These are phyloP conservation scores for Blastobasis lacticolella DNA, from an alignment of 2,888 invertebrate species.

Conservation along the genomic window DNA sequence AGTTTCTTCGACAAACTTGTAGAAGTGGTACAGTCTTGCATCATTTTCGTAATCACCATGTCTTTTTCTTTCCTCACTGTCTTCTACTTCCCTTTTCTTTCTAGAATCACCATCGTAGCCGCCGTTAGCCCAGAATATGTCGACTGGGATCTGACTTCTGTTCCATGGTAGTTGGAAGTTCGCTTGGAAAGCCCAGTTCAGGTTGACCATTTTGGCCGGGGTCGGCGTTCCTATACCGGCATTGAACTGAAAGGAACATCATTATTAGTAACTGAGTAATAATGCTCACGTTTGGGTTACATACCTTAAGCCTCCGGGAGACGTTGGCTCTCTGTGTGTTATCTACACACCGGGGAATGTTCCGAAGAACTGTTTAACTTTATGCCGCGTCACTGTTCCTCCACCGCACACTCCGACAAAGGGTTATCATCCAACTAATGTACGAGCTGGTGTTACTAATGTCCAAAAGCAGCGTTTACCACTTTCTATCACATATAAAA, in stretches of 20 bases:
- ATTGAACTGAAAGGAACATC: slow-evolving; percentile 45
- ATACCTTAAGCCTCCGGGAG: too few species aligned
- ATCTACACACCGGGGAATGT: too few species aligned
- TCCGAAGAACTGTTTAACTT: too few species aligned
- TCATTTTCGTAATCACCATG: slow-evolving; percentile 39
- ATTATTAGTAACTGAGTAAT: too few species aligned
- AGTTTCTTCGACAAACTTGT: slow-evolving; percentile 49
- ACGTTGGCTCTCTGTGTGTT: too few species aligned
- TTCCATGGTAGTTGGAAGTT: slow-evolving; percentile 67
- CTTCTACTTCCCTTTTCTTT: slow-evolving; percentile 31
- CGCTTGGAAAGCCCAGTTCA: slow-evolving; percentile 63
- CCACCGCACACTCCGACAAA: too few species aligned
- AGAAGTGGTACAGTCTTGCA: slow-evolving; percentile 52
- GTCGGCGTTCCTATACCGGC: slow-evolving; percentile 54
- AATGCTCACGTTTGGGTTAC: too few species aligned
- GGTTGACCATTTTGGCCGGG: slow-evolving; percentile 38
- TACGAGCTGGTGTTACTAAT: too few species aligned
- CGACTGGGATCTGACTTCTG: slow-evolving; percentile 51
- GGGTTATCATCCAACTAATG: too few species aligned
- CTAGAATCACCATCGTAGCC: slow-evolving; percentile 44
- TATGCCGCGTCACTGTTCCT: too few species aligned
- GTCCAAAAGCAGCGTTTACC: too few species aligned
- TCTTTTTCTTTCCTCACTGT: background rate
- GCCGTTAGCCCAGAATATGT: slow-evolving; percentile 46
- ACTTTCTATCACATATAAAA: too few species aligned